phyloP scores from a whole-genome alignment of 1,140 invertebrate genomes.

The Trichogramma pretiosum region DNA sequence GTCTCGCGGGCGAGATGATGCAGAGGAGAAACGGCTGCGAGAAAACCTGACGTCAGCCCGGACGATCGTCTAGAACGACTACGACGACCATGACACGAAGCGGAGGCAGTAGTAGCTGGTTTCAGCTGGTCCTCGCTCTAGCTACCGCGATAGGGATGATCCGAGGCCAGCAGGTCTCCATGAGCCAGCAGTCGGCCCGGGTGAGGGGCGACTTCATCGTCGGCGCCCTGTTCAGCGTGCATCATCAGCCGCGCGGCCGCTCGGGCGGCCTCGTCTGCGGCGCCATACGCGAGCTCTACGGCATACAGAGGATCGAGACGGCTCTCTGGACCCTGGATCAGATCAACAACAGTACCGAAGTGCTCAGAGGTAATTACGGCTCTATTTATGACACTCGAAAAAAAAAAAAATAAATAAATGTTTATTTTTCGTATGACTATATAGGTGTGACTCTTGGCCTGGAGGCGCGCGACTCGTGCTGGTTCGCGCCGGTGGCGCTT shows the following conservation, averaged over 20 bases:
- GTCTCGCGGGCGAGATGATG: too few relatives aligned
- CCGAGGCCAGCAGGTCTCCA: background rate
- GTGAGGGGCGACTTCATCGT: constrained; percentile 61
- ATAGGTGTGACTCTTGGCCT: constrained; percentile 59
- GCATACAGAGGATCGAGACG: constrained; percentile 69
- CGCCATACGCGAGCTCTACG: constrained; percentile 63
- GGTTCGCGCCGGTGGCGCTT: constrained; percentile 68
- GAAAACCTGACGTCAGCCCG: too few relatives aligned
- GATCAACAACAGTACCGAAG: constrained; percentile 46
- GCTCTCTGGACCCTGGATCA: constrained; percentile 50
- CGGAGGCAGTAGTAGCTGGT: too few relatives aligned
- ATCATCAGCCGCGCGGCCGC: constrained; percentile 55
- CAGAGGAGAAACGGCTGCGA: too few relatives aligned
- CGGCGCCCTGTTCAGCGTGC: constrained; percentile 66
- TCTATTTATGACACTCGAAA: too few relatives aligned
- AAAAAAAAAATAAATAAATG: too few relatives aligned
- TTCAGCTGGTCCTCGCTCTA: too few relatives aligned
- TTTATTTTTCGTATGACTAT: constrained; percentile 1
- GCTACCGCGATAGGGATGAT: too few relatives aligned
- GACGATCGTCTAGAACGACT: too few relatives aligned
- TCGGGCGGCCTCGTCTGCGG: constrained; percentile 52
- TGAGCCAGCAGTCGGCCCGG: constrained; percentile 41
- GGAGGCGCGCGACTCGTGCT: constrained; percentile 73
- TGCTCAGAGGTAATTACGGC: constrained; percentile 51
- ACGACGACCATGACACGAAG: too few relatives aligned